phyloP scores from a whole-genome alignment of 2,888 invertebrate species.

The Leptopilina drosophilae region DNA sequence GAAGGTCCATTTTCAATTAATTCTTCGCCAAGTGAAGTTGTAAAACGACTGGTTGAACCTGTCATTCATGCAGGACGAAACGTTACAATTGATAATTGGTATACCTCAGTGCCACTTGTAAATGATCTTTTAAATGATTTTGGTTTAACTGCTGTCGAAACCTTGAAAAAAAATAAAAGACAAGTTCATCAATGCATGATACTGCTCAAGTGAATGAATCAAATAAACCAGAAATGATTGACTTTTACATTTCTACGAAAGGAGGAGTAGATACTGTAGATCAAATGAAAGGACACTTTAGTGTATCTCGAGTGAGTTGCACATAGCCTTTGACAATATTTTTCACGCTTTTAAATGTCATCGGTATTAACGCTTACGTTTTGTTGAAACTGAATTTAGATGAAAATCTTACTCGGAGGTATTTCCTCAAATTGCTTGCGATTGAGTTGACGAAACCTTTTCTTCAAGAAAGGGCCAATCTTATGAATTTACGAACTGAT shows the following conservation, averaged over 20 bases:
- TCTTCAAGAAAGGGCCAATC: no score
- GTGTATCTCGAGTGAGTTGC: slow-evolving; percentile 58
- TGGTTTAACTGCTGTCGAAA: slow-evolving; percentile 56
- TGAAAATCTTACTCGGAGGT: no score
- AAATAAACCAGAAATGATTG: slow-evolving; percentile 50
- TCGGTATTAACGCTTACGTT: no score
- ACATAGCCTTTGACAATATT: slow-evolving; percentile 64
- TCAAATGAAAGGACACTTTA: slow-evolving; percentile 41
- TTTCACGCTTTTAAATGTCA: slow-evolving; percentile 52
- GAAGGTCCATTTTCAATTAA: slow-evolving; percentile 59
- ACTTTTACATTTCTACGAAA: slow-evolving; percentile 54
- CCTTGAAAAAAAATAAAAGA: slow-evolving; percentile 57
- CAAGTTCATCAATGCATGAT: slow-evolving; percentile 55
- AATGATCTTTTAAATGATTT: slow-evolving; percentile 55
- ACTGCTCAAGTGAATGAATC: slow-evolving; percentile 45
- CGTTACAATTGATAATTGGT: slow-evolving; percentile 65
- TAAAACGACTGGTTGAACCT: slow-evolving; percentile 56
- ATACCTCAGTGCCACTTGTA: slow-evolving; percentile 61
- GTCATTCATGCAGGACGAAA: slow-evolving; percentile 62
- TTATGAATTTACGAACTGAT: no score
- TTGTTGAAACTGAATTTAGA: no score
- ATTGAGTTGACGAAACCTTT: no score
- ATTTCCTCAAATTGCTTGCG: no score
- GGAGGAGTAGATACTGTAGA: slow-evolving; percentile 54
- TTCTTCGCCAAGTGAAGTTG: slow-evolving; percentile 62